These are phyloP conservation scores for Conus ventricosus DNA, from an alignment of 1,140 invertebrate genomes.

Conservation along the genomic window DNA sequence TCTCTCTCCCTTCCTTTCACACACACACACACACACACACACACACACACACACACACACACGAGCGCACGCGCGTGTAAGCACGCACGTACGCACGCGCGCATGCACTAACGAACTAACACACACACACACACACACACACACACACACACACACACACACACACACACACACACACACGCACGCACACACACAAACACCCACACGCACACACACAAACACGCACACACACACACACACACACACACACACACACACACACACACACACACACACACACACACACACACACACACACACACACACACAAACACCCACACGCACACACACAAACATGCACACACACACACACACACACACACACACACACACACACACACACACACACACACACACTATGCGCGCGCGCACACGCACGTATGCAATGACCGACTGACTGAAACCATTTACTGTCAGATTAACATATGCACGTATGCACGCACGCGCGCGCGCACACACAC, in stretches of 20 bases:
- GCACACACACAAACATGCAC: too few species aligned
- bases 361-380: too few species aligned
- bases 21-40: background rate
- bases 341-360: too few species aligned
- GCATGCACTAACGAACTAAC: too few species aligned
- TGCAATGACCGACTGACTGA: too few species aligned
- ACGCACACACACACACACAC: background rate
- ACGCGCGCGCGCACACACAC: background rate
- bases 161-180: conserved; percentile 23
- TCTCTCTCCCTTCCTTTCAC: conserved; percentile 12
- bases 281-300: too few species aligned
- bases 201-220: background rate
- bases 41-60: background rate
- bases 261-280: background rate
- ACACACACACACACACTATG: too few species aligned
- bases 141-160: conserved; percentile 36
- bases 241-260: conserved; percentile 24
- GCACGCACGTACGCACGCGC: background rate
- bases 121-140: conserved; percentile 25
- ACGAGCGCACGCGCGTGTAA: too few species aligned
- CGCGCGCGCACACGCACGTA: too few species aligned
- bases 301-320: too few species aligned
- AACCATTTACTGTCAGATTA: too few species aligned
- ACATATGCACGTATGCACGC: background rate
- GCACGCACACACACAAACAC: conserved; percentile 29